Base-by-base conservation (phyloP, 1,140 invertebrate genomes). In the Bombus sylvicola region DNA sequence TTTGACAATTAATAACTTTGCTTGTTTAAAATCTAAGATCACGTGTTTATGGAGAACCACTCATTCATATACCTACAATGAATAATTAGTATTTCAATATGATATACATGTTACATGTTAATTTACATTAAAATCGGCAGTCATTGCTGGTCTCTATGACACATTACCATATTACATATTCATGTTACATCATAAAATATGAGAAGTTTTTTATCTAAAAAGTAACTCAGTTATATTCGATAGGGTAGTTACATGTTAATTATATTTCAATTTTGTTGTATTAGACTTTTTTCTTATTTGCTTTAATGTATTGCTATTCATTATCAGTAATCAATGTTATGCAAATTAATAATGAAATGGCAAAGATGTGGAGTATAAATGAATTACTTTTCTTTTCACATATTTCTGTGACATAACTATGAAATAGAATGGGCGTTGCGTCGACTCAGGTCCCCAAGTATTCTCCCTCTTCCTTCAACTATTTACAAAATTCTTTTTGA, bases 371-470 rank as follows among this genome's bases (percentile, higher is more conserved):
- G 31, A 68, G 13, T n/a, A 79, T 74, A 57, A 53, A 39, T 28
- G n/a, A 18, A 22, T 43, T 64, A 47, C 18, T 28, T 25, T 43
- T 18, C 74, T 28, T 43, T 25, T 66, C 13, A 68, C 37, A 83
- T 34, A 66, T 77, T 53, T 90, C 43, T 71, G 71, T 66, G 69
- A 75, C 41, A 41, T 87, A 80, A 90, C 62, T 66, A 66, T 34
- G 28, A 77, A 85, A 88, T 69, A 59, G 76, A 88, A 91, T 83
- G 90, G 81, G 82, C 64, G 57, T 88, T 85, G 80, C 85, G 84
- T 91, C 90, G 82, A 84, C 90, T 91, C 90, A 91, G 90, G 90
- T 91, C 90, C 90, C 90, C 89, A 91, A 91, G 90, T 91, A 91
- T 90, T 81, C 90, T 88, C 79, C 87, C 39, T 53, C 47, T 59